Evolutionary conservation across 2,888 invertebrate species (phyloP).

Genomic region (Anaspis maculata): DNA sequence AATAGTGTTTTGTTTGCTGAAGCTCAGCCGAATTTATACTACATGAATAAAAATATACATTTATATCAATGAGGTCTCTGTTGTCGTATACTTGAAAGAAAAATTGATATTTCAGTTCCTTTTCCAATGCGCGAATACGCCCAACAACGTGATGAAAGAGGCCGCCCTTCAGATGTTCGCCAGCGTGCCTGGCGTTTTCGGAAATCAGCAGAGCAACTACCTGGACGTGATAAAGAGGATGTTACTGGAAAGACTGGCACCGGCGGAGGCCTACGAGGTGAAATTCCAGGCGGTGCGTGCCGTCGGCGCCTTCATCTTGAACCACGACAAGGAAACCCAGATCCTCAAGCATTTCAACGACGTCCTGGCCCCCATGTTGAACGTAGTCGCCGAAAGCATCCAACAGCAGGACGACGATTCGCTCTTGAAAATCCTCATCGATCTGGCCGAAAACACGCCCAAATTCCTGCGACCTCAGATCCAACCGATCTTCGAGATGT

Average conservation of each 20-base stretch:
- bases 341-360: conserved; percentile 85
- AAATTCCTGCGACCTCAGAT: conserved; percentile 86
- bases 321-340: conserved; percentile 88
- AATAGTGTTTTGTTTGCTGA: too few relatives aligned
- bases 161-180: conserved; percentile 92
- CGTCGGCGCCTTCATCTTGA: conserved; percentile 78
- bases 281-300: conserved; percentile 77
- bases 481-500: conserved; percentile 76
- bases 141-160: conserved; percentile 77
- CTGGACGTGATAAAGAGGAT: conserved; percentile 91
- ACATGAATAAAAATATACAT: too few relatives aligned
- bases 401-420: conserved; percentile 83
- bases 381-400: conserved; percentile 72
- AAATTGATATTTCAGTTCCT: conserved; percentile 68
- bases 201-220: conserved; percentile 87
- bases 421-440: conserved; percentile 85
- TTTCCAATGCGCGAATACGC: conserved; percentile 87
- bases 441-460: conserved; percentile 87
- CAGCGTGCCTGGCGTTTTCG: conserved; percentile 94
- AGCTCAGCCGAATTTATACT: too few relatives aligned
- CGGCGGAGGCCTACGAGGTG: conserved; percentile 63
- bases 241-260: conserved; percentile 69
- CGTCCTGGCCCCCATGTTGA: conserved; percentile 69
- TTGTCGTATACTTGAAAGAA: too few relatives aligned
- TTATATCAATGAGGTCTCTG: too few relatives aligned